Evolutionary conservation across 1,140 invertebrate genomes (phyloP), one percentile per base, ranked within the genome.

Genomic region (Limonius californicus): DNA sequence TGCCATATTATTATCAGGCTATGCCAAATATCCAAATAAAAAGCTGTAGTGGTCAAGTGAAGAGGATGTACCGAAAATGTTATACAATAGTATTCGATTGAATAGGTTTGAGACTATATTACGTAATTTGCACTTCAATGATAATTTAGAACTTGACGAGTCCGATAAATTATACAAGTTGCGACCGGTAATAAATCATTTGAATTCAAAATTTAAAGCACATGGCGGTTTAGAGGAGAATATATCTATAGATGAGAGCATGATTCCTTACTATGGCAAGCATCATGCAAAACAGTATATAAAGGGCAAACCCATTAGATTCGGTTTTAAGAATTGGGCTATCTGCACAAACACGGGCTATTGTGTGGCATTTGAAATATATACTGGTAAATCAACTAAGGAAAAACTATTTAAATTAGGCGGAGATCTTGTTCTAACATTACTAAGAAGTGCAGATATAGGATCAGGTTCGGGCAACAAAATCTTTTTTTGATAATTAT

Each of bases 251-350:
- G 59, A 65, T 27, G 61, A 65, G 32, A 60, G 59, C 23, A 67
- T 68, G 64, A 64, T 67, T 18, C 64, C 64, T 12, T 67, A 66
- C 42, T 69, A 69, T 32, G 61, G 68, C 8, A 60, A 76, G 2
- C 59, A 79, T 27, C 54, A 47, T 18, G 71, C 77, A 54, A 74
- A 75, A 60, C 76, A 78, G 59, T 78, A 74, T 63, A 70, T 77
- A 11, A 71, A 72, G 19, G 65, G 57, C 19, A 79, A 70, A 55
- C 64, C 67, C 7, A 69, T 69, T 35, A 56, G 58, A 20, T 67
- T 70, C 64, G 69, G 65, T 2, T 70, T 59, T 50, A 68, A 70
- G 54, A 63, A 66, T 42, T 68, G 66, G 64, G 60, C 65, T 12
- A 3, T 70, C 11, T 67, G 63, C 57, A 56, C 59, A 54, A 64